A percentile compares a stretch with the other conserved stretches of the same genome.
phyloP scores from a whole-genome alignment of 2,113 vertebrate genomes.

The Psittacus erithacus region DNA sequence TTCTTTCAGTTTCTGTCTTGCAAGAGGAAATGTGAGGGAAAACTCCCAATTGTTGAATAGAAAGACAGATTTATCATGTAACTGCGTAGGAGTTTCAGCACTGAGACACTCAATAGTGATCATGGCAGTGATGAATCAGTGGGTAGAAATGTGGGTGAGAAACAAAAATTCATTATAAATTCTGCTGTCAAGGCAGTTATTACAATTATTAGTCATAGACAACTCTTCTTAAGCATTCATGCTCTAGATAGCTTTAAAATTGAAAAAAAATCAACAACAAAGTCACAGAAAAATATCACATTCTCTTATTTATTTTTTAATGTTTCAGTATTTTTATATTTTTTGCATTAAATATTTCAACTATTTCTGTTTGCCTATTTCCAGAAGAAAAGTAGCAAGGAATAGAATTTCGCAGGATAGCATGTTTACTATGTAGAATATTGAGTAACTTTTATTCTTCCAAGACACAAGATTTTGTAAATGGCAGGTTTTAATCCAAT shows the following conservation, averaged over 20 bases:
- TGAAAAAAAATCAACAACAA: not conserved
- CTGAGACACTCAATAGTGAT: not conserved
- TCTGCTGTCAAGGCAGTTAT: not conserved
- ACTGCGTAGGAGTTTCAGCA: not conserved
- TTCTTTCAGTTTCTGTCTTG: not conserved
- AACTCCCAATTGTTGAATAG: not conserved
- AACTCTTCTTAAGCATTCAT: not conserved
- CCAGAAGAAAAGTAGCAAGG: not conserved
- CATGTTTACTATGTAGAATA: not conserved
- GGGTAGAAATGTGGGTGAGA: not conserved
- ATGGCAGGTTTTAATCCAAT: not conserved
- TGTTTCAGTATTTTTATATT: not conserved
- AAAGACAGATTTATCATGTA: not conserved
- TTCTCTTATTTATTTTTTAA: not conserved
- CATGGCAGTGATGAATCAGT: not conserved
- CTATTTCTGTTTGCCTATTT: not conserved
- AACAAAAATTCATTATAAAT: not conserved
- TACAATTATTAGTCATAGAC: not conserved
- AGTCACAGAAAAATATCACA: fast-evolving
- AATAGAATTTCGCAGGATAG: not conserved
- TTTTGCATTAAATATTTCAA: not conserved
- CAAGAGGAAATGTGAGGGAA: not conserved
- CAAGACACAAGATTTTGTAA: not conserved
- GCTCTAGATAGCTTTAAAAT: not conserved
- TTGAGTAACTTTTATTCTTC: not conserved